These are phyloP conservation scores for Ferrisia virgata DNA, from an alignment of 2,888 invertebrate species.

Conservation along the genomic window DNA sequence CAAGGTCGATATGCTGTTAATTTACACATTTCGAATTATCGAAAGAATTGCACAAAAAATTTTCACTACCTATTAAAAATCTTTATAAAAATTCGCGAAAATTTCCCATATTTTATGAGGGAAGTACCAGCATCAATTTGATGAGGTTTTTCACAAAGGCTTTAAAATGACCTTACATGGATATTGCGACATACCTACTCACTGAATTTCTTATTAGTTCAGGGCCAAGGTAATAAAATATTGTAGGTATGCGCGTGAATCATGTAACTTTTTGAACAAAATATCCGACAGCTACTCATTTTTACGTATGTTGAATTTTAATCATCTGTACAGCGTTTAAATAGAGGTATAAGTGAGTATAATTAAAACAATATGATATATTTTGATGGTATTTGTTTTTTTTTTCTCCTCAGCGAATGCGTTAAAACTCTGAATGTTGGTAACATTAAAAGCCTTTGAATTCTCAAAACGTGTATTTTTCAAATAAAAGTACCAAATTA, in stretches of 20 bases:
- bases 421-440: neutral
- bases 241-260: neutral
- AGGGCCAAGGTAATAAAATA: conserved; percentile 29
- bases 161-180: neutral
- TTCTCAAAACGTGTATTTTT: neutral
- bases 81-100: neutral
- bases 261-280: conserved; percentile 15
- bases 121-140: neutral
- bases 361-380: neutral
- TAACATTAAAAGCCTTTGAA: neutral
- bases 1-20: conserved; percentile 30
- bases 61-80: neutral
- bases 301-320: conserved; percentile 3
- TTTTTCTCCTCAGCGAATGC: neutral
- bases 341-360: too few species aligned
- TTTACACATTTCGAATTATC: conserved; percentile 30
- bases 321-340: neutral
- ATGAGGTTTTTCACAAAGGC: neutral
- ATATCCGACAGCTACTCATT: conserved; percentile 33
- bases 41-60: neutral
- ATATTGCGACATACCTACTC: neutral
- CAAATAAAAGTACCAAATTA: too few species aligned
- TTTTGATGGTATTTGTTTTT: neutral
- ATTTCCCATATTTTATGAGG: neutral
- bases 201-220: conserved; percentile 8